phyloP scores from a whole-genome alignment of 1,140 invertebrate genomes.

The Mamestra configurata region DNA sequence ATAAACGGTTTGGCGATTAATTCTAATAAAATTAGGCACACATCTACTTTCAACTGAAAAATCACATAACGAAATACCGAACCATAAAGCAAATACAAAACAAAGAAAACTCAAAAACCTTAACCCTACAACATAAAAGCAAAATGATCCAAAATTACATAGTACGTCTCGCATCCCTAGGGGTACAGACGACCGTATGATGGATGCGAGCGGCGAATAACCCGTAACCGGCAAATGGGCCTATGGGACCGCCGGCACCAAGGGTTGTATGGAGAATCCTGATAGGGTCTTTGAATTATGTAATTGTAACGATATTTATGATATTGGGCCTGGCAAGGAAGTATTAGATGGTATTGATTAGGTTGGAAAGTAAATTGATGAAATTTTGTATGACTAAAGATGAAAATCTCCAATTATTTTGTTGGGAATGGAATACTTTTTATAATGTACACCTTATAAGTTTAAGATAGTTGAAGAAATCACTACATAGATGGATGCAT shows the following conservation, averaged over 20 bases:
- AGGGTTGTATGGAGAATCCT: conserved; percentile 7
- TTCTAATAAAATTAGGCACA: too few species aligned
- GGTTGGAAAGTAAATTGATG: neutral
- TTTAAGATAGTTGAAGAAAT: too few species aligned
- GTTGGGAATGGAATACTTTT: too few species aligned
- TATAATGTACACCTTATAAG: too few species aligned
- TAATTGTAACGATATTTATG: conserved; percentile 22
- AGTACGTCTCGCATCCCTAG: conserved; percentile 2
- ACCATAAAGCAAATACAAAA: too few species aligned
- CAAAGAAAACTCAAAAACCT: neutral
- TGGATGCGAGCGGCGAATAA: conserved; percentile 37
- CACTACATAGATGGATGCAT: too few species aligned
- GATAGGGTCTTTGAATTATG: conserved; percentile 28
- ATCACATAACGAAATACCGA: too few species aligned
- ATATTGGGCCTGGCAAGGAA: neutral
- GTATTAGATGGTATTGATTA: neutral
- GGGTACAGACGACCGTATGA: conserved; percentile 44
- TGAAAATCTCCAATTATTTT: too few species aligned
- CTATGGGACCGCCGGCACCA: conserved; percentile 37
- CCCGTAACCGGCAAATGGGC: conserved; percentile 43
- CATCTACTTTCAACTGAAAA: too few species aligned
- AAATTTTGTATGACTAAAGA: neutral
- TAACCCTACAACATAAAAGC: conserved; percentile 13
- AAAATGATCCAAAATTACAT: conserved; percentile 43
- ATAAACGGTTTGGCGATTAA: too few species aligned